Conservation (phyloP, 2,888 invertebrate species). For the Pammene fasciana region DNA sequence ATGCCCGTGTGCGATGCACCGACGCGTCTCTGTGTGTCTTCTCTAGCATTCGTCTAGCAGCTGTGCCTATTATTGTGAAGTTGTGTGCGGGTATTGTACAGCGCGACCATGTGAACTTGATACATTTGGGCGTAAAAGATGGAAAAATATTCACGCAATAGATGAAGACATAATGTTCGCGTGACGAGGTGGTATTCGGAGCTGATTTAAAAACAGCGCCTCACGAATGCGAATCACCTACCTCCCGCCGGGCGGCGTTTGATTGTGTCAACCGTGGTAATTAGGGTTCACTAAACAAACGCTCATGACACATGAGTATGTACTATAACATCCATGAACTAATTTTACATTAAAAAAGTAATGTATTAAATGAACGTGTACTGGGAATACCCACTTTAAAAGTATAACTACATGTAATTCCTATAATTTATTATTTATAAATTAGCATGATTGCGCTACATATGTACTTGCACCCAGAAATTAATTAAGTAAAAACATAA, state of each 20-base stretch:
- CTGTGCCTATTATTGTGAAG: conserved; percentile 78
- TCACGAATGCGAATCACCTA: conserved; percentile 24
- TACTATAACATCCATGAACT: too few relatives aligned
- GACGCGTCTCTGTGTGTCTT: conserved; percentile 54
- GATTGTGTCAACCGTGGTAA: conserved; percentile 29
- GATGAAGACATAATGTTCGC: conserved; percentile 66
- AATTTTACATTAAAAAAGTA: too few relatives aligned
- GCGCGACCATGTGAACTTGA: conserved; percentile 57
- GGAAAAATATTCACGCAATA: conserved; percentile 56
- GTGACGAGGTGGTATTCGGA: conserved; percentile 70
- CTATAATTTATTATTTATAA: too few relatives aligned
- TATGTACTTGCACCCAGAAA: too few relatives aligned
- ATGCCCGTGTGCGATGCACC: conserved; percentile 77
- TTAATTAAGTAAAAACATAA: too few relatives aligned
- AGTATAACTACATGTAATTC: too few relatives aligned
- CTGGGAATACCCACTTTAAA: too few relatives aligned
- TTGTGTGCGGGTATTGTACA: conserved; percentile 67
- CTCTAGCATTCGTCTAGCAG: conserved; percentile 74
- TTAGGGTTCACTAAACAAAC: conserved; percentile 1
- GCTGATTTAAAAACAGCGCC: conserved; percentile 43
- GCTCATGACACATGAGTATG: too few relatives aligned
- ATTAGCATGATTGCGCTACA: too few relatives aligned
- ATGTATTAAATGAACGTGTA: too few relatives aligned
- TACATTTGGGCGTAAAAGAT: conserved; percentile 49
- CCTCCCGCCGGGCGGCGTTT: conserved; percentile 19